Evolutionary conservation across 1,140 invertebrate genomes (phyloP), one percentile per base, ranked within the genome.

Genomic region (Heterodera schachtii): DNA sequence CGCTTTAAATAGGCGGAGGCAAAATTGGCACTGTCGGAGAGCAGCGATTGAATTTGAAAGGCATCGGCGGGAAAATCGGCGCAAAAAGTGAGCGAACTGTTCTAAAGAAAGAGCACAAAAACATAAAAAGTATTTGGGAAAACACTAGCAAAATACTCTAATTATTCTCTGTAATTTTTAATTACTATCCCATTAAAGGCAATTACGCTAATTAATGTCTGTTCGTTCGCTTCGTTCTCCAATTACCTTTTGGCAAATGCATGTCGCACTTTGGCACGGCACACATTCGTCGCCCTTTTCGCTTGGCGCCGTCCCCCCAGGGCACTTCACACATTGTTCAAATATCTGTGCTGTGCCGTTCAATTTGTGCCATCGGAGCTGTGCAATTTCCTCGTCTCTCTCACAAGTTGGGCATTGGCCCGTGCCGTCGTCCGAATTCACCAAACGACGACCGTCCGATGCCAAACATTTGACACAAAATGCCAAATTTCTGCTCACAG

Each of bases 211-310:
- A 31, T 31, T 31, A 31, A 31, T 31, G 31, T 31, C 31, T 31
- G 31, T 31, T 31, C 31, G 31, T 31, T 31, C 31, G 31, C 31
- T 31, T 31, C 31, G 31, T 31, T 31, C 31, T 31, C 31, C 31
- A 31, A 31, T 13, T 84, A 80, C 85, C 44, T 64, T 75, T 73
- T 16, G 21, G 60, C 83, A 84, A 21, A 84, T 73, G 75, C 83
- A 85, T 60, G 85, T 71, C 64, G 60, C 19, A 47, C 31, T 52
- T n/a, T n/a, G 44, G 73, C 84, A 85, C n/a, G 79, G 31, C 49
- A 82, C 75, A 77, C 84, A 85, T 44, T 69, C 7, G 47, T 31
- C 13, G 46, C 47, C 16, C 9, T 49, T 19, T 5, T 11, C n/a
- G 57, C 74, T 57, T 19, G 83, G 57, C 31, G 76, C 57, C 13